phyloP scores from a whole-genome alignment of 2,797 vertebrate species.

The Botia kubotai region DNA sequence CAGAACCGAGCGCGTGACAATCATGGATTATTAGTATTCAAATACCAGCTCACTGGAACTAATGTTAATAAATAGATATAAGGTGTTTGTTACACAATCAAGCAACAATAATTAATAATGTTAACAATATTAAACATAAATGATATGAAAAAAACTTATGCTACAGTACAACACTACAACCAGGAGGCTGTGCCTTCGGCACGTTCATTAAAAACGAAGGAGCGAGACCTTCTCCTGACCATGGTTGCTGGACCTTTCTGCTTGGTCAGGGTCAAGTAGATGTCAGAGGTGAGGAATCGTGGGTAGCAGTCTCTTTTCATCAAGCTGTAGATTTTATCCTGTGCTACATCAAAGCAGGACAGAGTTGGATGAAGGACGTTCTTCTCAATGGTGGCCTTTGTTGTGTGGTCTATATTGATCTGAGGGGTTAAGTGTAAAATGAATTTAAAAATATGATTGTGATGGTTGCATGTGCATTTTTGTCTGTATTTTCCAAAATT shows the following conservation, averaged over 20 bases:
- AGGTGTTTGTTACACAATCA: constrained; percentile 42
- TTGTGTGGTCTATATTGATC: constrained; percentile 94
- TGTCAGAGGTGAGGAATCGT: constrained; percentile 88
- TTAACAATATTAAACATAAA: constrained; percentile 18
- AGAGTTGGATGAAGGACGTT: constrained; percentile 75
- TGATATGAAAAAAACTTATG: not conserved
- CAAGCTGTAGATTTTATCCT: constrained; percentile 86
- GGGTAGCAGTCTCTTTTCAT: constrained; percentile 98
- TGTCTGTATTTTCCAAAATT: not conserved
- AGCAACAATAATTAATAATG: no score
- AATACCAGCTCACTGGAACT: constrained; percentile 46
- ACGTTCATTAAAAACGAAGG: constrained; percentile 88
- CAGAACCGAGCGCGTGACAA: constrained; percentile 47
- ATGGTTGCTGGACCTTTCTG: constrained; percentile 75
- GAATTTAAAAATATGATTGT: not conserved
- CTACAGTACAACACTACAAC: constrained; percentile 64
- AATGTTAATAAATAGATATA: constrained; percentile 58
- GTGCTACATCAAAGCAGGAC: constrained; percentile 85
- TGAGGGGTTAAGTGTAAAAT: constrained; percentile 62
- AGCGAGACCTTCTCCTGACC: constrained; percentile 88
- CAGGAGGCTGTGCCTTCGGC: constrained; percentile 81
- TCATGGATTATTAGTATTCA: constrained; percentile 61
- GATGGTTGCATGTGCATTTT: not conserved
- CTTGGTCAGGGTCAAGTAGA: constrained; percentile 82
- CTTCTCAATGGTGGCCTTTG: constrained; percentile 81